These are phyloP conservation scores for Pangasianodon hypophthalmus DNA, from an alignment of 2,113 vertebrate genomes.

Conservation along the genomic window DNA sequence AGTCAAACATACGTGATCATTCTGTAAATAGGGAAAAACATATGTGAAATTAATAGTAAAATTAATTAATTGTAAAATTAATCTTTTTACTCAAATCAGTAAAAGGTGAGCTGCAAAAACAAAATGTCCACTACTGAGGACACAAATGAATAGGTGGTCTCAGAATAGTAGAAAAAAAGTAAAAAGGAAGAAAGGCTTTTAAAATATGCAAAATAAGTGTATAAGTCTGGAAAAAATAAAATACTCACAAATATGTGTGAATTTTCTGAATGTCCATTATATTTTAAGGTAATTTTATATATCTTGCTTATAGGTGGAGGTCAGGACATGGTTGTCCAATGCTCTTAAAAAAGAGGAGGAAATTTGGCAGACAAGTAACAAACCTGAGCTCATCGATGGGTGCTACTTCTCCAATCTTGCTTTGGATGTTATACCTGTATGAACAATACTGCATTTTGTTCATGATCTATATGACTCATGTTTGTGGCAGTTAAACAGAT, in stretches of 20 bases:
- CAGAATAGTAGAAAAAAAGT: too few relatives aligned
- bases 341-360: constrained; percentile 78
- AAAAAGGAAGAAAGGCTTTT: background rate
- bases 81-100: background rate
- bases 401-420: constrained; percentile 81
- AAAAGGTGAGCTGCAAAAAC: background rate
- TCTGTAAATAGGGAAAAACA: background rate
- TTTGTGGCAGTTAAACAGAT: background rate
- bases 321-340: constrained; percentile 69
- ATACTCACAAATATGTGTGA: background rate
- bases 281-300: background rate
- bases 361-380: constrained; percentile 71
- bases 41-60: background rate
- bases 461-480: background rate
- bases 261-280: background rate
- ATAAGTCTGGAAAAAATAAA: background rate
- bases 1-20: background rate
- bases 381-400: constrained; percentile 74
- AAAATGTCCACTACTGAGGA: background rate
- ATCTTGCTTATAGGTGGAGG: constrained; percentile 53
- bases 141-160: too few relatives aligned
- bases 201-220: background rate
- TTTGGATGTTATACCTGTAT: constrained; percentile 74
- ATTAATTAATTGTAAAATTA: too few relatives aligned
- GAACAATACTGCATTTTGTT: background rate